Percentiles rank a stretch among this genome's conserved stretches.
Conservation (phyloP, 37 sponge, comb jelly and placozoan genomes). For the Geodia barretti region DNA sequence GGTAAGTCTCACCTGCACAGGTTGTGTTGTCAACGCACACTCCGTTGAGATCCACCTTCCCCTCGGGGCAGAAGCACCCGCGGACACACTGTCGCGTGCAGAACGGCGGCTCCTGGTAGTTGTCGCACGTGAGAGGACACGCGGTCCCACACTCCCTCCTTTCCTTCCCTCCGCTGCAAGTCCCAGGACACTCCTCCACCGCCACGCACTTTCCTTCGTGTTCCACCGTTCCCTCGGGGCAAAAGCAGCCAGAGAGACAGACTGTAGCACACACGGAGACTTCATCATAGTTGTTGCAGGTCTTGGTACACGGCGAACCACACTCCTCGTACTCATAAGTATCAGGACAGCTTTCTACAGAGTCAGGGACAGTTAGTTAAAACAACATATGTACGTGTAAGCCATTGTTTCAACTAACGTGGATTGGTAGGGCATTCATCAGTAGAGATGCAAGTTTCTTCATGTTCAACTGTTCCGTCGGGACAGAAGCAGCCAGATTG, state of each 20-base stretch:
- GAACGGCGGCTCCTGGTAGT: not conserved
- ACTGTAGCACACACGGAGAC: not conserved
- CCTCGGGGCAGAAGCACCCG: slow-evolving; percentile 13
- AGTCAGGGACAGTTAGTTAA: too few species aligned
- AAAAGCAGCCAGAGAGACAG: slow-evolving; percentile 1
- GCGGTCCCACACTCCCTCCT: slow-evolving; percentile 5
- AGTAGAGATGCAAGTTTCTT: slow-evolving; percentile 4
- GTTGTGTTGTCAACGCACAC: not conserved
- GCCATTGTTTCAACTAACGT: too few species aligned
- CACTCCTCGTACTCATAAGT: not conserved
- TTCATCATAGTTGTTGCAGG: not conserved
- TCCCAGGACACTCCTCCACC: not conserved
- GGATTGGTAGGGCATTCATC: slow-evolving; percentile 3
- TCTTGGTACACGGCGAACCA: slow-evolving; percentile 4
- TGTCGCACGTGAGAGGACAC: slow-evolving; percentile 18
- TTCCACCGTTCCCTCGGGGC: not conserved
- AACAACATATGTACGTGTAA: too few species aligned
- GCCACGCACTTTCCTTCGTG: not conserved
- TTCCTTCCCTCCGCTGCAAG: slow-evolving; percentile 2
- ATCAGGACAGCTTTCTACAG: too few species aligned
- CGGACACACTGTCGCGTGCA: not conserved
- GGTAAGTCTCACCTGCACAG: not conserved
- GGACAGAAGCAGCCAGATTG: slow-evolving; percentile 14
- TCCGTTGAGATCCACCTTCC: not conserved
- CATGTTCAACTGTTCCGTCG: not conserved